Evolutionary conservation across 2,797 vertebrate species (phyloP), one percentile per base, ranked within the genome.

Genomic region (Rallus crepitans): DNA sequence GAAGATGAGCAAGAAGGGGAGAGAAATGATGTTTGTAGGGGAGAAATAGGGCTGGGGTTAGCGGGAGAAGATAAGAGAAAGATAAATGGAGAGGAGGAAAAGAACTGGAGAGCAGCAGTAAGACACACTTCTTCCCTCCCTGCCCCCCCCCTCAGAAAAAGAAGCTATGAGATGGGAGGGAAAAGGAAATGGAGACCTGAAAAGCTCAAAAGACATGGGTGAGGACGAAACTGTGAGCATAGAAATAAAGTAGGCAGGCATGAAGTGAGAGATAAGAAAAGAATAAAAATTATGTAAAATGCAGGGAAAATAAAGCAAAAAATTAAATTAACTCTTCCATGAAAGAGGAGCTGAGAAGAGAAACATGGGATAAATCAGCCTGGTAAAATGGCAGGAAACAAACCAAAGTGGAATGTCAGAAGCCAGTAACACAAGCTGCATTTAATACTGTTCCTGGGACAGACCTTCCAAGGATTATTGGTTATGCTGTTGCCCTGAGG

Each of bases 61-160:
- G 11, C 9, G 37, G 25, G 3, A n/a, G 15, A 76, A 59, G 40
- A 23, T 15, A 82, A 68, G 24, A 77, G 9, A 37, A 73, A 83
- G 33, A 61, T 5, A 85, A 89, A 75, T 7, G 13, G 61, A 89
- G 31, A 87, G 40, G 6, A 80, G n/a, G 5, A 69, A 50, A 82
- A 47, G 9, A 89, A 83, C 7, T 31, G 21, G 13, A 66, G 7
- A 7, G 35, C 5, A 31, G 45, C 95, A 91, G 53, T 48, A 86
- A 87, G 25, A 33, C 33, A 70, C 5, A 52, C 25, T 21, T 47
- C 47, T 21, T 23, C 47, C 47, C 21, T 27, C 23, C 48, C 23
- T 7, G 2, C 0, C 3, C 12, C 8, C 4, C 27, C 15, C 15
- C 6, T 1, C 6, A 3, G 4, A 10, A 28, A 8, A 20, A 30